These are phyloP conservation scores for Abrostola tripartita DNA, from an alignment of 2,888 invertebrate genomes.

Conservation along the genomic window DNA sequence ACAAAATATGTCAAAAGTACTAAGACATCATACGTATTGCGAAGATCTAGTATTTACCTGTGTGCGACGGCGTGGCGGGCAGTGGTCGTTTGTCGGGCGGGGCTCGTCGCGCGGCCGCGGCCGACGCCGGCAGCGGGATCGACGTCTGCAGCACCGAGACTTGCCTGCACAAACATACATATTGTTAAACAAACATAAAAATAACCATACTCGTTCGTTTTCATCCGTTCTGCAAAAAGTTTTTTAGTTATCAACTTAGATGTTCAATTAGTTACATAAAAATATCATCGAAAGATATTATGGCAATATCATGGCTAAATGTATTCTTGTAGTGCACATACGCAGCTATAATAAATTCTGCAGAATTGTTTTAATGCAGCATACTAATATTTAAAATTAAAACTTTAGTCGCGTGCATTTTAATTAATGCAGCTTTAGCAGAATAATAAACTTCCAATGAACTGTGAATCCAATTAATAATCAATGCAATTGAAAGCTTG, in stretches of 20 bases:
- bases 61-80: conserved; percentile 90
- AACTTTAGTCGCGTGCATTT: too few species aligned
- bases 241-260: neutral
- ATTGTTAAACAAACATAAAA: conserved; percentile 22
- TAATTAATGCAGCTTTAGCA: too few species aligned
- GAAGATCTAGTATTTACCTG: conserved; percentile 64
- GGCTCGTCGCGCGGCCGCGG: conserved; percentile 92
- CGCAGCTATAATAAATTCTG: too few species aligned
- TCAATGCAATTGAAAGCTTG: too few species aligned
- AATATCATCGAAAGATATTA: too few species aligned
- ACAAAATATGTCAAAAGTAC: conserved; percentile 8
- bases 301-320: too few species aligned
- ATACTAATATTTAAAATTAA: too few species aligned
- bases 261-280: neutral
- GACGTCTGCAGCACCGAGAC: conserved; percentile 92
- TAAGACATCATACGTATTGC: conserved; percentile 20
- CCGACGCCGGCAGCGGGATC: conserved; percentile 94
- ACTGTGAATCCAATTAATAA: too few species aligned
- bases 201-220: neutral
- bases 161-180: conserved; percentile 85
- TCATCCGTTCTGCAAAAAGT: neutral
- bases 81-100: conserved; percentile 94
- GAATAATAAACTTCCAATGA: too few species aligned
- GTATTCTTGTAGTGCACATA: too few species aligned
- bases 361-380: too few species aligned